Conservation (phyloP, 1,140 invertebrate species). For the Ladona fulva region DNA sequence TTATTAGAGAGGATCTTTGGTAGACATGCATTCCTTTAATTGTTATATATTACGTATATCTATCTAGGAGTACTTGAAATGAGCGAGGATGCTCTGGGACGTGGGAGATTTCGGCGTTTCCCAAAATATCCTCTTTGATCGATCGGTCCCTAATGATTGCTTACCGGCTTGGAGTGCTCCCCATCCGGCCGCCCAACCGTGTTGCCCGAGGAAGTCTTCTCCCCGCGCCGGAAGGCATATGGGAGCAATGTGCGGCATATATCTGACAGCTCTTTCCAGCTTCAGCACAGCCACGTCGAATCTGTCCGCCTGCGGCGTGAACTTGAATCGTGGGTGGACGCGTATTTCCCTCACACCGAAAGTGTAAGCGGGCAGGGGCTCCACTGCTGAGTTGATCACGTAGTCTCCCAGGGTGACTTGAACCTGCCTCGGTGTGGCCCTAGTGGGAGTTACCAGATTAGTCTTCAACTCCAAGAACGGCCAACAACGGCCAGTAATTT, state of each 20-base stretch:
- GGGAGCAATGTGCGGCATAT: conserved; percentile 85
- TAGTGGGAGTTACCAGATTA: no score
- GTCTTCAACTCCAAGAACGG: no score
- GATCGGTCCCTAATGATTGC: no score
- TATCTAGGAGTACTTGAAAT: no score
- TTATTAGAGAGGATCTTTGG: no score
- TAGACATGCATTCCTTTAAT: no score
- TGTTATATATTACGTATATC: no score
- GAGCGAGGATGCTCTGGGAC: no score
- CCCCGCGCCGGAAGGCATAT: conserved; percentile 87
- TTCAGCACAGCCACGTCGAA: conserved; percentile 88
- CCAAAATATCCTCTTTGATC: no score
- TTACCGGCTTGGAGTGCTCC: conserved; percentile 73
- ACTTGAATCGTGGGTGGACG: conserved; percentile 91
- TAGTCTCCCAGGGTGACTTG: conserved; percentile 89
- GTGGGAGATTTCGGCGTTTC: no score
- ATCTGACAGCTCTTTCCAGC: conserved; percentile 74
- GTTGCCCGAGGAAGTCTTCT: conserved; percentile 80
- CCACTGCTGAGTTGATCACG: conserved; percentile 84
- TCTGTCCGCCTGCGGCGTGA: conserved; percentile 78
- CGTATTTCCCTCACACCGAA: conserved; percentile 80
- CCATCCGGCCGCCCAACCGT: conserved; percentile 89
- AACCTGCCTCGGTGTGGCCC: conserved; percentile 77
- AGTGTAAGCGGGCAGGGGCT: conserved; percentile 80
- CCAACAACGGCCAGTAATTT: no score